A percentile compares a stretch with the other conserved stretches of the same genome.
phyloP scores from a whole-genome alignment of 2,888 invertebrate genomes.

The Himalopsyche tibetana region DNA sequence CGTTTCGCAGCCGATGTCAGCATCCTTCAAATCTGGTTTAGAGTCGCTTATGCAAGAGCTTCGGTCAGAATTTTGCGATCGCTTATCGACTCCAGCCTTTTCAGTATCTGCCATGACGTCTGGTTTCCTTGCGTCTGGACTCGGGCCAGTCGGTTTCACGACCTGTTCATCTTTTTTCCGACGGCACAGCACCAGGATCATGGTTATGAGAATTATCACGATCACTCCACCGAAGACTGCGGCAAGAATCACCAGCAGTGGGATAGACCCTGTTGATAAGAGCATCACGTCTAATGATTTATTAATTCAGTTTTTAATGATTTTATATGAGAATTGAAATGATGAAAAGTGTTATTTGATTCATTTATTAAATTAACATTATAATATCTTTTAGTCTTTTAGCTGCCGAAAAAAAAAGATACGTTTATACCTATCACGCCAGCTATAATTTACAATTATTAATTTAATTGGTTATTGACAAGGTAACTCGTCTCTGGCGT shows the following conservation, averaged over 20 bases:
- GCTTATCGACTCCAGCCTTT: constrained; percentile 70
- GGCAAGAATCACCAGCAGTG: constrained; percentile 88
- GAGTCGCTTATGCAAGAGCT: constrained; percentile 95
- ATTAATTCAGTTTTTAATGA: neutral
- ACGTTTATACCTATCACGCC: too few relatives aligned
- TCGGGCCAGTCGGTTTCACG: constrained; percentile 71
- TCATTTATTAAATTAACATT: neutral
- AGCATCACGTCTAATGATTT: constrained; percentile 44
- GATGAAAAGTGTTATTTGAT: neutral
- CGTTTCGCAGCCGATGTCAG: constrained; percentile 85
- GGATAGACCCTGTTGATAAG: constrained; percentile 82
- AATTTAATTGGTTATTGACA: too few relatives aligned
- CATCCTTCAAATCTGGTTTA: constrained; percentile 91
- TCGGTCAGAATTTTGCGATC: constrained; percentile 88
- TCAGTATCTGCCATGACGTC: constrained; percentile 73
- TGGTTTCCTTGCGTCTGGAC: constrained; percentile 78
- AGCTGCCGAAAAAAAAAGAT: too few relatives aligned
- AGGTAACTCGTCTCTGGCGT: too few relatives aligned
- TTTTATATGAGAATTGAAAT: too few relatives aligned
- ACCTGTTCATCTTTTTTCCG: constrained; percentile 51
- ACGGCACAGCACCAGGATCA: constrained; percentile 87
- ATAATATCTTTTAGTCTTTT: neutral
- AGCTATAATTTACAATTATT: too few relatives aligned
- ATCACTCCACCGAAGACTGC: constrained; percentile 92
- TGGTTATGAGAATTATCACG: constrained; percentile 88